phyloP scores from a whole-genome alignment of 2,113 vertebrate species.

The Osmerus eperlanus region DNA sequence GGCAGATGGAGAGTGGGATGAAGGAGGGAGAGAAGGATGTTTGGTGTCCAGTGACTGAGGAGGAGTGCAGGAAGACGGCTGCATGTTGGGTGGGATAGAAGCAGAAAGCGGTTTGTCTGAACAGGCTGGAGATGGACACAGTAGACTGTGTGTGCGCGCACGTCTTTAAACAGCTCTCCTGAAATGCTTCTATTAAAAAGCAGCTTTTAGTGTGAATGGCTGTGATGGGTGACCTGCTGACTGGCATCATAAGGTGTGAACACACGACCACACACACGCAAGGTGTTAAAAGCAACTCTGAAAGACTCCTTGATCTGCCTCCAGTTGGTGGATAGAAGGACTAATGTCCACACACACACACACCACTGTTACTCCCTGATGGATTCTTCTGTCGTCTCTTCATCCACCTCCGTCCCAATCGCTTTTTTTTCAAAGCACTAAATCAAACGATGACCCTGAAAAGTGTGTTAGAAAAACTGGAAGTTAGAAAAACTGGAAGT shows the following conservation, averaged over 20 bases:
- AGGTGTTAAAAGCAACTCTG: neutral
- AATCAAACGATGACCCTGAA: too few relatives aligned
- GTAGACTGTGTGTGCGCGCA: too few relatives aligned
- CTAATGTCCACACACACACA: neutral
- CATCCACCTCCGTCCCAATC: too few relatives aligned
- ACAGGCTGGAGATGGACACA: too few relatives aligned
- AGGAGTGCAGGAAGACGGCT: neutral
- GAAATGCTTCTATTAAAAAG: too few relatives aligned
- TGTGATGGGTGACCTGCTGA: neutral
- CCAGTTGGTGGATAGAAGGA: too few relatives aligned
- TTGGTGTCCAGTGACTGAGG: neutral
- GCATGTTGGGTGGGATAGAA: neutral
- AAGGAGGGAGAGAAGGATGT: neutral
- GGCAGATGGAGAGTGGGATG: neutral
- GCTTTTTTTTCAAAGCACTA: too few relatives aligned
- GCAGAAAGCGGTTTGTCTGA: neutral
- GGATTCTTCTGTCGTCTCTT: too few relatives aligned
- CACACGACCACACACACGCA: slow-evolving; percentile 5
- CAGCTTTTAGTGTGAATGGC: neutral
- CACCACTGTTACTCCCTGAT: neutral
- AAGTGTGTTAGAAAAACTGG: neutral
- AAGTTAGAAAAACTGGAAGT: neutral
- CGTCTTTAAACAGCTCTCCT: too few relatives aligned
- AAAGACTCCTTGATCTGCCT: too few relatives aligned
- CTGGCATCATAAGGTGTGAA: neutral